Conservation (phyloP, 2,113 vertebrate species). For the Perca schrenkii region DNA sequence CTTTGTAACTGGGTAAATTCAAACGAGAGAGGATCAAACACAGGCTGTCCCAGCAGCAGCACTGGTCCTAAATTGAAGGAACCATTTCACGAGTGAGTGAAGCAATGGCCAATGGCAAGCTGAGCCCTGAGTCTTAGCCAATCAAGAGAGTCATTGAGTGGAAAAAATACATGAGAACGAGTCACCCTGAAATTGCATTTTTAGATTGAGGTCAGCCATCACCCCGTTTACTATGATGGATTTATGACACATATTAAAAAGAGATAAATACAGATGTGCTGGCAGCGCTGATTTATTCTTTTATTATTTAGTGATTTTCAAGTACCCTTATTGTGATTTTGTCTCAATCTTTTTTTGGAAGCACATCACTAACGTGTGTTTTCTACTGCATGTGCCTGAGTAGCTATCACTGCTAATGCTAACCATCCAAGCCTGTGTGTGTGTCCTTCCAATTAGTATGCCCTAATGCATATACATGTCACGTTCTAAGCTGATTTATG, state of each 20-base stretch:
- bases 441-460: too few species aligned
- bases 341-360: neutral
- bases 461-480: too few species aligned
- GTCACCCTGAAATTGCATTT: conserved; percentile 19
- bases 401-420: neutral
- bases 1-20: neutral
- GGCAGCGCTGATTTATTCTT: neutral
- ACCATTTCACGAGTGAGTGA: conserved; percentile 62
- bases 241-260: conserved; percentile 5
- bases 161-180: conserved; percentile 42
- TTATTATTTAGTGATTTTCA: neutral
- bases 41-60: neutral
- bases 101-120: conserved; percentile 44
- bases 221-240: neutral
- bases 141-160: conserved; percentile 40
- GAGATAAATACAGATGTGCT: neutral
- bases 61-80: conserved; percentile 41
- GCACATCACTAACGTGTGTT: neutral
- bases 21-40: conserved; percentile 4
- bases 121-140: conserved; percentile 29
- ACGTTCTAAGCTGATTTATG: too few species aligned
- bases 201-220: conserved; percentile 25
- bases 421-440: neutral
- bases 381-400: neutral
- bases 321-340: neutral